These are phyloP conservation scores for Nipponacmea schrenckii DNA, from an alignment of 2,888 invertebrate genomes.

Conservation along the genomic window DNA sequence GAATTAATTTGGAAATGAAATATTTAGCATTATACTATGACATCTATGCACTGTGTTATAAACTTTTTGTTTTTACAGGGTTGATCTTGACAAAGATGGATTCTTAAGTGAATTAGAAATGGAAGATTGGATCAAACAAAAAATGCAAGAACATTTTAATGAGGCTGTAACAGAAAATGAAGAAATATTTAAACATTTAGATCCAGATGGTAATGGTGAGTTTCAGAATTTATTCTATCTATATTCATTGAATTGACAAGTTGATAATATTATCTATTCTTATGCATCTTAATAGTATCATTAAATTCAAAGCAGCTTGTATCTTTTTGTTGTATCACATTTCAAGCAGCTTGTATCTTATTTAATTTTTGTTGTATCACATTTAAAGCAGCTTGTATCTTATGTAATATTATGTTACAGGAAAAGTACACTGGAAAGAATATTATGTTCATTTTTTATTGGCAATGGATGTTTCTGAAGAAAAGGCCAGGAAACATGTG, in stretches of 20 bases:
- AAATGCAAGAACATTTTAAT: slow-evolving; percentile 66
- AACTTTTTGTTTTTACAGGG: slow-evolving; percentile 47
- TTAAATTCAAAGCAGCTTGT: too few species aligned
- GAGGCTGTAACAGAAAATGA: slow-evolving; percentile 65
- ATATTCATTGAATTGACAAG: too few species aligned
- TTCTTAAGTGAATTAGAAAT: slow-evolving; percentile 61
- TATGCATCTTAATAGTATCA: too few species aligned
- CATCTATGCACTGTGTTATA: too few species aligned
- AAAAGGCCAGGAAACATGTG: slow-evolving; percentile 76
- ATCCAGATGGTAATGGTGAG: slow-evolving; percentile 63
- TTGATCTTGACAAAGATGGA: slow-evolving; percentile 64
- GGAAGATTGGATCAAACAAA: slow-evolving; percentile 64
- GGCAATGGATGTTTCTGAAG: slow-evolving; percentile 74
- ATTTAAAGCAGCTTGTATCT: too few species aligned
- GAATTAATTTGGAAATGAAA: too few species aligned
- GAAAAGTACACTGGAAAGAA: slow-evolving; percentile 82
- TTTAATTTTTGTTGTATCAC: too few species aligned
- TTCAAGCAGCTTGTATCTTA: too few species aligned
- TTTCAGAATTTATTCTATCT: too few species aligned
- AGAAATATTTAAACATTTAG: slow-evolving; percentile 62
- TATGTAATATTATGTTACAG: slow-evolving; percentile 59
- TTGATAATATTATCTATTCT: too few species aligned
- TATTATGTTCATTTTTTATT: slow-evolving; percentile 81
- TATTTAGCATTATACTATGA: too few species aligned
- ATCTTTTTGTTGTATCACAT: too few species aligned